phyloP scores from a whole-genome alignment of 2,888 invertebrate species.

The Boloria selene region DNA sequence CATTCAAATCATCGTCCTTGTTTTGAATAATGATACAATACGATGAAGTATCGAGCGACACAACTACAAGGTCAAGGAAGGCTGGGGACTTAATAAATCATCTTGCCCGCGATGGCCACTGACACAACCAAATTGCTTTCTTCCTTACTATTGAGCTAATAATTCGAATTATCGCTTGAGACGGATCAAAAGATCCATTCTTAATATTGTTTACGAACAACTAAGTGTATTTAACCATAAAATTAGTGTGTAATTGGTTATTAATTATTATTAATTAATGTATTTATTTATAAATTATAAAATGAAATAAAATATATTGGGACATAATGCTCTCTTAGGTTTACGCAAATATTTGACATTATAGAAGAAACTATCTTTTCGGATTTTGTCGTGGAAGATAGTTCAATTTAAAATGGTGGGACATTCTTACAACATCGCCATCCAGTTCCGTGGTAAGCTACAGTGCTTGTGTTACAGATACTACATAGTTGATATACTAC shows the following conservation, averaged over 20 bases:
- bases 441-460: too few relatives aligned
- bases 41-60: slow-evolving; percentile 16
- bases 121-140: slow-evolving; percentile 45
- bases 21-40: slow-evolving; percentile 26
- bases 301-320: too few relatives aligned
- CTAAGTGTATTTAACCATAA: neutral
- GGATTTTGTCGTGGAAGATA: too few relatives aligned
- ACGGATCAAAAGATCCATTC: slow-evolving; percentile 17
- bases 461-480: too few relatives aligned
- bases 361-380: too few relatives aligned
- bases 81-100: slow-evolving; percentile 41
- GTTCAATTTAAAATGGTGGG: too few relatives aligned
- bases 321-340: too few relatives aligned
- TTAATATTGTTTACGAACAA: slow-evolving; percentile 14
- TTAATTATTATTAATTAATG: too few relatives aligned
- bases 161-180: slow-evolving; percentile 27
- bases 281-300: too few relatives aligned
- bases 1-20: slow-evolving; percentile 2
- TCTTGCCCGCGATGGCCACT: slow-evolving; percentile 39
- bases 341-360: too few relatives aligned
- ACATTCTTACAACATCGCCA: too few relatives aligned
- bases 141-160: slow-evolving; percentile 37
- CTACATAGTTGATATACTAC: too few relatives aligned
- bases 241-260: neutral
- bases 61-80: slow-evolving; percentile 27